Evolutionary conservation across 2,888 invertebrate genomes (phyloP).

Genomic region (Erebia ligea): DNA sequence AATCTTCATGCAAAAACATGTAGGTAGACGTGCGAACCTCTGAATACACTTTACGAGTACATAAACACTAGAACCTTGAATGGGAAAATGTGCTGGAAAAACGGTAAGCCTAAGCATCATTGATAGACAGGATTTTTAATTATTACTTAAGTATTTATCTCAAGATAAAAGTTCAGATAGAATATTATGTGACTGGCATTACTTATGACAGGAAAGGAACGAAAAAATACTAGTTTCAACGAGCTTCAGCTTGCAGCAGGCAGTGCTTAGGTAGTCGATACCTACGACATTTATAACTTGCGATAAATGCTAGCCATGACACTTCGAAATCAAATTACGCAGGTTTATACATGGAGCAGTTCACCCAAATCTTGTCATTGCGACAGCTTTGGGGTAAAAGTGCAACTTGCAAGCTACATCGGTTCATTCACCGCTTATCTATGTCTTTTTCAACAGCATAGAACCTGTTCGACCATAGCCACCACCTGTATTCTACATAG

Average conservation of each 20-base stretch:
- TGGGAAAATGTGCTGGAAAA: no score
- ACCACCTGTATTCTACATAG: slow-evolving; percentile 67
- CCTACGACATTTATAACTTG: neutral
- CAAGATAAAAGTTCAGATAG: no score
- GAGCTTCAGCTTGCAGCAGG: neutral
- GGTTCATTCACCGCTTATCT: slow-evolving; percentile 48
- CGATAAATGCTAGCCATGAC: neutral
- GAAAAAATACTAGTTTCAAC: neutral
- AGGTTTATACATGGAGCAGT: slow-evolving; percentile 9
- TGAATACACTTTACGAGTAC: no score
- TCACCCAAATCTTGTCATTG: slow-evolving; percentile 23
- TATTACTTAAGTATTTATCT: no score
- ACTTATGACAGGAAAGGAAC: neutral
- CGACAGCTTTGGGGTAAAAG: slow-evolving; percentile 31
- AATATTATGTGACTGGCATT: neutral
- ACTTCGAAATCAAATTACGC: neutral
- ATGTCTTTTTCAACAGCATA: slow-evolving; percentile 60
- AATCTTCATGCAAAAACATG: no score
- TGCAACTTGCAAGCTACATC: slow-evolving; percentile 43
- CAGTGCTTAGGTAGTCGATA: neutral
- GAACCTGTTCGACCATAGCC: slow-evolving; percentile 63
- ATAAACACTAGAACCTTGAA: no score
- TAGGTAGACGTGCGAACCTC: no score
- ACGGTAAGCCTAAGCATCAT: no score
- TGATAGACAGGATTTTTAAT: no score